Evolutionary conservation across 1,140 invertebrate genomes (phyloP).

Genomic region (Nasonia longicornis): DNA sequence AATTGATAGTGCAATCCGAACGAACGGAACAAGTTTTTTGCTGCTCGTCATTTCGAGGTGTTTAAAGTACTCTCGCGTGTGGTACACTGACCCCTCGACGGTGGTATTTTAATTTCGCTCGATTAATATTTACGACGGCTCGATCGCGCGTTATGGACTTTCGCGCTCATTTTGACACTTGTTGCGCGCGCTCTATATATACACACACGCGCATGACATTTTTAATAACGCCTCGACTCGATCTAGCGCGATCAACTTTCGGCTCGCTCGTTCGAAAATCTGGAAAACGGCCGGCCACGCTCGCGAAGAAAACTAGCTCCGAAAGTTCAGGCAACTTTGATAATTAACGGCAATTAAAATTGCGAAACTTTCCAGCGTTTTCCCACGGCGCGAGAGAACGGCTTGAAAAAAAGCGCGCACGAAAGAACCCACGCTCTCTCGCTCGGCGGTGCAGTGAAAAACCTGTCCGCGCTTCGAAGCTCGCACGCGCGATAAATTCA

Average conservation of each 20-base stretch:
- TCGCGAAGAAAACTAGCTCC: too few relatives aligned
- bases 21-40: background rate
- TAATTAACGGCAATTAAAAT: background rate
- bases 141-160: conserved; percentile 44
- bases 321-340: background rate
- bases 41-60: conserved; percentile 43
- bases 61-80: background rate
- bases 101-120: background rate
- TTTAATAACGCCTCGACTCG: background rate
- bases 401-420: background rate
- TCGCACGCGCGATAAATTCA: background rate
- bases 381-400: background rate
- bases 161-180: conserved; percentile 40
- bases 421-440: background rate
- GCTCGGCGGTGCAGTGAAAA: background rate
- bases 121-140: conserved; percentile 26
- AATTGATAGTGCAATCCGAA: background rate
- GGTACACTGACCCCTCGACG: background rate
- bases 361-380: background rate
- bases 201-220: conserved; percentile 28
- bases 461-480: background rate
- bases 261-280: too few relatives aligned
- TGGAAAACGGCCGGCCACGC: too few relatives aligned
- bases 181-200: conserved; percentile 6
- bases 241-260: background rate